These are phyloP conservation scores for Penaeus chinensis DNA, from an alignment of 1,140 invertebrate species.

Conservation along the genomic window DNA sequence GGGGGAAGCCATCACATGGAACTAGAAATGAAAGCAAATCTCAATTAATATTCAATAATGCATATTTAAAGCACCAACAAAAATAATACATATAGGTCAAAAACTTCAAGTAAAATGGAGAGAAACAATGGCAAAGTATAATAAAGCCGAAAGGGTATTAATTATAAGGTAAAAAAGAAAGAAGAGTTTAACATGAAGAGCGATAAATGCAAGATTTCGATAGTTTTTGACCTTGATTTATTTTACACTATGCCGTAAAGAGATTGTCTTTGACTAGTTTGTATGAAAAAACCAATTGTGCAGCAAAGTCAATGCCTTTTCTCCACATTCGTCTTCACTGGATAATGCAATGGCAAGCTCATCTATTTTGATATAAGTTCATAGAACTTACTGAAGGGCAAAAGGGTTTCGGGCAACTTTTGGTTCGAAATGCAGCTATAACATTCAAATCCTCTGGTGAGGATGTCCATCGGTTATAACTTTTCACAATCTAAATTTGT, in stretches of 20 bases:
- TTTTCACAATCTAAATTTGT: too few species aligned
- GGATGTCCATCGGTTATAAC: too few species aligned
- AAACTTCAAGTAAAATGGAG: slow-evolving; percentile 26
- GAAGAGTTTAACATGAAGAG: background rate
- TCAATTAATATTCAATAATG: slow-evolving; percentile 47
- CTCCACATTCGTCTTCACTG: background rate
- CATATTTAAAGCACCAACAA: slow-evolving; percentile 54
- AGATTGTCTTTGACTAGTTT: slow-evolving; percentile 54
- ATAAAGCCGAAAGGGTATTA: too few species aligned
- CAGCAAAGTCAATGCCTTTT: background rate
- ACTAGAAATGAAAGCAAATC: slow-evolving; percentile 22
- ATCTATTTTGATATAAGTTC: too few species aligned
- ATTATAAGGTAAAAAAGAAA: background rate
- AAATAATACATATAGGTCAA: slow-evolving; percentile 46
- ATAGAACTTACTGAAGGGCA: too few species aligned
- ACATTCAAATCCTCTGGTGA: too few species aligned
- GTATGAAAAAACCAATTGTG: slow-evolving; percentile 22
- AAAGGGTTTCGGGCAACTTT: too few species aligned
- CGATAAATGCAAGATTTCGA: background rate
- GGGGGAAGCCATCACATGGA: slow-evolving; percentile 34
- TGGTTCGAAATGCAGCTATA: too few species aligned
- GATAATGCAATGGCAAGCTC: background rate
- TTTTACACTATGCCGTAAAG: slow-evolving; percentile 13
- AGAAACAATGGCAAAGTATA: too few species aligned
- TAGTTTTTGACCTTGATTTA: slow-evolving; percentile 41